Base-by-base conservation (phyloP, 2,888 invertebrate genomes). In the Diarsia mendica region DNA sequence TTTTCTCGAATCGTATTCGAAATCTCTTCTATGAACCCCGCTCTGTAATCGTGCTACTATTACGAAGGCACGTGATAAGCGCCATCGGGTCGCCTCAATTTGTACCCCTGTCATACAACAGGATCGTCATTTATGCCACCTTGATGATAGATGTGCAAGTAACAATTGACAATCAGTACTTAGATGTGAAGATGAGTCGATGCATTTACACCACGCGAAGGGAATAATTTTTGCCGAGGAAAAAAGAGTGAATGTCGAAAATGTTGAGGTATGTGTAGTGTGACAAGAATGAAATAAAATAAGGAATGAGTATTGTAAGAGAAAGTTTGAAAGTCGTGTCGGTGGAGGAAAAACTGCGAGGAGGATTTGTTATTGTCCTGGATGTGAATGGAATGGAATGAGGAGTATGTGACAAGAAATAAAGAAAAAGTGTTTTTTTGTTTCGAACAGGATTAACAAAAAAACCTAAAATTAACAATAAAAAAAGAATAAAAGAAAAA, bases 1-100 rank as follows among this genome's bases (percentile, higher is more conserved):
- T 55, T 49, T 33, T 66, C 46, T 61, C 13, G 13, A 51, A 72
- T 55, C 49, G 33, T 33, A 70, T 51, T 55, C 20, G 28, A 60
- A 53, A 55, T 58, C 55, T 48, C 23, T 69, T 76, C 73, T 70
- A 70, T 78, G 69, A 63, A 72, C 13, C 64, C 80, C 72, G 83
- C 74, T 64, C 71, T 81, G 69, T 82, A 79, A 86, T 85, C 80
- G 80, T 78, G 72, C 73, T 67, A 73, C 86, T 80, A 86, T 85
- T 85, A 85, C 80, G 67, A 77, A 74, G 80, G 73, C 67, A 75
- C 64, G 78, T 77, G 85, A 73, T 80, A 85, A 72, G 85, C 83
- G 85, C 86, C 86, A 75, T 75, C 39, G 64, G 67, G 72, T 49
- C 8, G 51, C 11, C 80, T 83, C 83, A 86, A 86, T 86, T 86